Evolutionary conservation across 1,140 invertebrate genomes (phyloP).

Genomic region (Ceratina japonica): DNA sequence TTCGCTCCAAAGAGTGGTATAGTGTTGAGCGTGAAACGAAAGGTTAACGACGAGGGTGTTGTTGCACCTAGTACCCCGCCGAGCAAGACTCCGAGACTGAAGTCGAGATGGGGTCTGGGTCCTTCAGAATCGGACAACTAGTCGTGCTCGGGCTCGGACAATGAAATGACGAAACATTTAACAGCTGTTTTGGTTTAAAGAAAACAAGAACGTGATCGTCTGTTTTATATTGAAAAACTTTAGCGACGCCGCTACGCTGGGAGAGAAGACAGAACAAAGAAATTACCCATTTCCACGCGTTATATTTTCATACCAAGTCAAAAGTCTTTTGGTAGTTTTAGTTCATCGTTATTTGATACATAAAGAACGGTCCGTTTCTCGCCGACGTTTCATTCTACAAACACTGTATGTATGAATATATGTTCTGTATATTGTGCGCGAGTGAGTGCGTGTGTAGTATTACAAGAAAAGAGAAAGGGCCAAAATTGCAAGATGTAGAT

Average conservation of each 20-base stretch:
- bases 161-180: neutral
- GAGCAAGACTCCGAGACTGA: constrained; percentile 64
- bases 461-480: neutral
- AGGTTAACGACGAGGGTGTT: constrained; percentile 60
- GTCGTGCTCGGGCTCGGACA: no score
- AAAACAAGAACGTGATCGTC: neutral
- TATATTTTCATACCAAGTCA: constrained; percentile 1
- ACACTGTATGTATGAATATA: neutral
- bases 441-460: neutral
- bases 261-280: neutral
- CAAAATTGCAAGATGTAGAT: neutral
- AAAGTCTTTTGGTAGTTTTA: neutral
- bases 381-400: neutral
- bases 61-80: constrained; percentile 26
- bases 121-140: constrained; percentile 53
- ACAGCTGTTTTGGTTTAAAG: neutral
- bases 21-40: constrained; percentile 71
- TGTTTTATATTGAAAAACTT: neutral
- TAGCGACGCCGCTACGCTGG: neutral
- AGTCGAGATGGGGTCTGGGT: constrained; percentile 75
- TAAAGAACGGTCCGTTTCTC: neutral
- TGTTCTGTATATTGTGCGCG: neutral
- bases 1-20: constrained; percentile 69
- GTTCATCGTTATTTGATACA: neutral
- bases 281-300: no score